These are phyloP conservation scores for Xerus inauris DNA, from an alignment of 2,113 vertebrate species.

Conservation along the genomic window DNA sequence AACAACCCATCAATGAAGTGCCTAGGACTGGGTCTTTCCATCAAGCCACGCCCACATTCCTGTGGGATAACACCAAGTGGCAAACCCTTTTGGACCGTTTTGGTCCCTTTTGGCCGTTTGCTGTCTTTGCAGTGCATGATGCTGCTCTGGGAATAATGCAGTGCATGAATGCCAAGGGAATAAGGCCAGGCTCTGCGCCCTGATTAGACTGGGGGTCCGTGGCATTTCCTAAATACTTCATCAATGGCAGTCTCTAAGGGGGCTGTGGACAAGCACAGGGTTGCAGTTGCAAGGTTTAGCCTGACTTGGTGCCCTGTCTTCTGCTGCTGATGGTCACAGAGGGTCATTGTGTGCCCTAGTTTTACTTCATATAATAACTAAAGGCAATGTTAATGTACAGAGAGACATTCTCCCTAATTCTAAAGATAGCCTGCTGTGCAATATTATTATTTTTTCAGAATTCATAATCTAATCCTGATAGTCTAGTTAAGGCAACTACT, in stretches of 20 bases:
- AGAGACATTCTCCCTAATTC: neutral
- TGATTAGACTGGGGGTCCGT: neutral
- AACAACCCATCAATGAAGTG: neutral
- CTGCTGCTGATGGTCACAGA: no score
- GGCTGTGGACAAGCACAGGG: neutral
- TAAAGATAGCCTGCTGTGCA: neutral
- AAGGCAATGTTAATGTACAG: neutral
- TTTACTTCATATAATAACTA: neutral
- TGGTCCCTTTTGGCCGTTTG: neutral
- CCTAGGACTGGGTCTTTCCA: neutral
- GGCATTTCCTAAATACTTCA: neutral
- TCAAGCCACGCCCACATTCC: neutral
- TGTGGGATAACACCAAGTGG: neutral
- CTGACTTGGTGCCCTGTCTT: neutral
- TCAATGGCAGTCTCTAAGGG: neutral
- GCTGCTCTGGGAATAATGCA: no score
- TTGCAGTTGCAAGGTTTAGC: neutral
- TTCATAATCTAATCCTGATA: neutral
- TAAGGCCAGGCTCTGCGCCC: neutral
- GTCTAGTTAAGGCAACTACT: neutral
- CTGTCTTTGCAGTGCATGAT: neutral
- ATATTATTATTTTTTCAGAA: neutral
- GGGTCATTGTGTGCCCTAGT: neutral
- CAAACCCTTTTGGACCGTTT: neutral
- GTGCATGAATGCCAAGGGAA: neutral